Evolutionary conservation across 2,888 invertebrate genomes (phyloP).

Genomic region (Bellardia bayeri): DNA sequence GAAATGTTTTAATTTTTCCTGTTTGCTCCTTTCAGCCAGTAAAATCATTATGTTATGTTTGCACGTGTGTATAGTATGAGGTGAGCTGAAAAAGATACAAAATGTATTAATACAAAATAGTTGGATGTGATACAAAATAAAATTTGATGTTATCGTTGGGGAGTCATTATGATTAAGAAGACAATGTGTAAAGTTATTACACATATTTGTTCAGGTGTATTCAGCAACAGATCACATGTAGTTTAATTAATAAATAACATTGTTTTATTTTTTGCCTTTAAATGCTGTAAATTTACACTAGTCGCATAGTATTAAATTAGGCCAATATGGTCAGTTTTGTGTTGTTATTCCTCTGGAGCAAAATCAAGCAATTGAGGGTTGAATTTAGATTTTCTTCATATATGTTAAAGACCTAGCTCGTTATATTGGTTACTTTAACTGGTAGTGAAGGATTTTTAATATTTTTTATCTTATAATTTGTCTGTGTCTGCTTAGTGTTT

Average conservation of each 20-base stretch:
- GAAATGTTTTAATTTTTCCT: conserved; percentile 19
- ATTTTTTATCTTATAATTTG: too few relatives aligned
- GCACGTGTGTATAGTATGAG: neutral
- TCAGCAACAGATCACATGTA: neutral
- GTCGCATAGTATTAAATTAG: too few relatives aligned
- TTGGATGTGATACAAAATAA: neutral
- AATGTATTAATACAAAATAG: conserved; percentile 1
- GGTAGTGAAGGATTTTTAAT: too few relatives aligned
- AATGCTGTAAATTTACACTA: too few relatives aligned
- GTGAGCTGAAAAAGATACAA: neutral
- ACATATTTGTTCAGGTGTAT: conserved; percentile 2
- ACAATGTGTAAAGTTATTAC: neutral
- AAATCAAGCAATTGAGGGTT: too few relatives aligned
- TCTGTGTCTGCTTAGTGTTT: too few relatives aligned
- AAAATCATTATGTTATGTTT: conserved; percentile 8
- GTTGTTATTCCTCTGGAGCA: too few relatives aligned
- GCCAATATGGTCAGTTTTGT: too few relatives aligned
- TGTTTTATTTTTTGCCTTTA: neutral
- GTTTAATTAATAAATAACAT: neutral
- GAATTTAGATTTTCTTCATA: too few relatives aligned
- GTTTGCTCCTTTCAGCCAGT: neutral
- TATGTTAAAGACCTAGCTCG: too few relatives aligned
- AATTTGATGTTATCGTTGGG: conserved; percentile 24
- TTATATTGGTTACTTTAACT: too few relatives aligned
- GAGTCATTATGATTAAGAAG: conserved; percentile 33